Percentiles rank a stretch among this genome's conserved stretches.
Evolutionary conservation across 2,888 invertebrate genomes (phyloP).

Genomic region (Unio delphinus): DNA sequence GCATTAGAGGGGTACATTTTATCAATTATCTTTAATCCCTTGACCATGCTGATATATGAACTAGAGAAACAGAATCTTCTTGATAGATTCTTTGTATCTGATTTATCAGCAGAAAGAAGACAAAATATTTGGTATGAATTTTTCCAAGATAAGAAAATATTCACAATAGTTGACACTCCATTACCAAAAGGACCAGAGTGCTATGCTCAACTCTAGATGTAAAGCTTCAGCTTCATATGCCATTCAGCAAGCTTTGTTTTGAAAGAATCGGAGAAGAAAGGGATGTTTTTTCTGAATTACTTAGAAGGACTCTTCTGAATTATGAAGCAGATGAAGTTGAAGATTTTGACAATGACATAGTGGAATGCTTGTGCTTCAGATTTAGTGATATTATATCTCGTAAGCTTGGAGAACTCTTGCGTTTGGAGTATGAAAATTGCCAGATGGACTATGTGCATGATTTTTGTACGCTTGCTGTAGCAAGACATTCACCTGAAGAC

Average conservation of each 20-base stretch:
- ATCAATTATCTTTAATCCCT: slow-evolving; percentile 21
- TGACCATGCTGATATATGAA: slow-evolving; percentile 29
- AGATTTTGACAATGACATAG: slow-evolving; percentile 21
- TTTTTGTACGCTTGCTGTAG: slow-evolving; percentile 23
- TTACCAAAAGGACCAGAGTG: slow-evolving; percentile 35
- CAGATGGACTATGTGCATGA: slow-evolving; percentile 24
- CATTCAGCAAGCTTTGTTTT: slow-evolving; percentile 26
- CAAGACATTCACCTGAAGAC: not conserved
- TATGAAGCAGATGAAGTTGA: slow-evolving; percentile 32
- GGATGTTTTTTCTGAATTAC: slow-evolving; percentile 27
- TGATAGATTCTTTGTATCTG: slow-evolving; percentile 22
- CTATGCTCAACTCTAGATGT: slow-evolving; percentile 17
- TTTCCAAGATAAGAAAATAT: slow-evolving; percentile 6
- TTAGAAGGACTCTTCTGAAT: slow-evolving; percentile 17
- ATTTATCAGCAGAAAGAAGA: slow-evolving; percentile 6
- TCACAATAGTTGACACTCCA: slow-evolving; percentile 18
- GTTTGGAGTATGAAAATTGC: slow-evolving; percentile 5
- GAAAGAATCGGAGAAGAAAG: slow-evolving; percentile 23
- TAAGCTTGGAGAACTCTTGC: slow-evolving; percentile 11
- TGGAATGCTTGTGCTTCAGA: slow-evolving; percentile 16
- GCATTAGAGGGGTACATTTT: slow-evolving; percentile 30
- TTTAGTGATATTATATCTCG: slow-evolving; percentile 20
- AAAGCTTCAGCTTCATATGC: slow-evolving; percentile 16
- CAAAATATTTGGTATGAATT: slow-evolving; percentile 11
- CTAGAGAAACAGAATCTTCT: slow-evolving; percentile 25